phyloP scores from a whole-genome alignment of 1,140 invertebrate genomes.

The Drosophila simulans region DNA sequence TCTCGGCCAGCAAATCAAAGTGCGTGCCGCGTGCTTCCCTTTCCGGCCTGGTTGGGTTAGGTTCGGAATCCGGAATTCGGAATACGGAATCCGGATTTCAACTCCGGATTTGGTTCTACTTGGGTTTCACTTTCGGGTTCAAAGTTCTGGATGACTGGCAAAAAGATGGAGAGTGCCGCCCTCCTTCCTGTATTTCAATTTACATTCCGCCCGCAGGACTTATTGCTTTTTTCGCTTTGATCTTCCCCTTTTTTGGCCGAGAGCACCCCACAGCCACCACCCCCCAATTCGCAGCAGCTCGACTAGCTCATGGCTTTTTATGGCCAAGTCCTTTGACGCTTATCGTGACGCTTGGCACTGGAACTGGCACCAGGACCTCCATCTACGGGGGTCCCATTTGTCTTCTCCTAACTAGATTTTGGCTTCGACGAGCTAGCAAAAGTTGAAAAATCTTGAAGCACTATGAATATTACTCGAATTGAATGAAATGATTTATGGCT shows the following conservation, averaged over 20 bases:
- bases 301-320: conserved; percentile 30
- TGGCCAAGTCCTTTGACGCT: conserved; percentile 73
- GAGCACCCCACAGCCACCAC: neutral
- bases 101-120: conserved; percentile 5
- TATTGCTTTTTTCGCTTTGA: conserved; percentile 77
- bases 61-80: conserved; percentile 34
- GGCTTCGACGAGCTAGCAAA: neutral
- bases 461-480: neutral
- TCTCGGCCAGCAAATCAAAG: conserved; percentile 67
- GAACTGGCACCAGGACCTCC: conserved; percentile 22
- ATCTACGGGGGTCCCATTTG: conserved; percentile 32
- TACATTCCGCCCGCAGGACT: conserved; percentile 72
- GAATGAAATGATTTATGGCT: too few relatives aligned
- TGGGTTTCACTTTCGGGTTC: conserved; percentile 28
- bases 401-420: conserved; percentile 71
- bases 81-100: neutral
- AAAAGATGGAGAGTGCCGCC: neutral
- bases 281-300: neutral
- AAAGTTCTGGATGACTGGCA: conserved; percentile 15
- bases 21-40: conserved; percentile 66
- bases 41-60: conserved; percentile 62
- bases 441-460: neutral
- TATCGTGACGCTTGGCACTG: conserved; percentile 57
- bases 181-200: conserved; percentile 70
- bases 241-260: conserved; percentile 40